phyloP scores from a whole-genome alignment of 2,113 vertebrate species.

The Zosterops hypoxanthus region DNA sequence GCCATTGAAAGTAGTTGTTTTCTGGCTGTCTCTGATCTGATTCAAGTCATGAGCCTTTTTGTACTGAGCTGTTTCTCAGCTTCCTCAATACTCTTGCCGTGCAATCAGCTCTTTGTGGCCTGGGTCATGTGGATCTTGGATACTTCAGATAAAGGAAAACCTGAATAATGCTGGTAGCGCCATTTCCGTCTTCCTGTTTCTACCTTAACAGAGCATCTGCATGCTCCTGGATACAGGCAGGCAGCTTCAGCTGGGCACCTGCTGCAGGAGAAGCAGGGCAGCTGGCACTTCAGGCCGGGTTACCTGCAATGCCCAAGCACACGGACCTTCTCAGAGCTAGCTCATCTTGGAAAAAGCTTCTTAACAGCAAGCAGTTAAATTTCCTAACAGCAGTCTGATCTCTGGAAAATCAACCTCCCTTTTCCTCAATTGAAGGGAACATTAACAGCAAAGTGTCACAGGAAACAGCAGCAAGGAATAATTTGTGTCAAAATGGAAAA shows the following conservation, averaged over 20 bases:
- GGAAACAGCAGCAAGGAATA: neutral
- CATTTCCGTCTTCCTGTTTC: neutral
- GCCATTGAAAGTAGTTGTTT: neutral
- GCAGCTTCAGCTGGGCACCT: neutral
- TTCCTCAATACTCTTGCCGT: neutral
- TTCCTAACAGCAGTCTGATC: neutral
- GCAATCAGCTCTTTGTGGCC: neutral
- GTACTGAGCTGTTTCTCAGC: neutral
- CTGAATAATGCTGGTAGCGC: rapidly evolving
- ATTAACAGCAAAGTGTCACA: neutral
- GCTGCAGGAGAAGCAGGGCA: neutral
- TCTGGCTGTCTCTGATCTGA: neutral
- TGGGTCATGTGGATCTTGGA: neutral
- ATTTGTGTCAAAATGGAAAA: neutral
- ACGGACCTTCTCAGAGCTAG: neutral
- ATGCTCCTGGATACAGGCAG: neutral
- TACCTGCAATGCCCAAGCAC: neutral
- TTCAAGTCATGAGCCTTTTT: neutral
- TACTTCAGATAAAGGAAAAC: neutral
- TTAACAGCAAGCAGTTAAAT: neutral
- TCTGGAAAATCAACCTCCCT: neutral
- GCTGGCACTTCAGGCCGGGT: neutral
- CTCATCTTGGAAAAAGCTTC: neutral
- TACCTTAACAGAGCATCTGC: neutral
- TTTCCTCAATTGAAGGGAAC: neutral